phyloP scores from a whole-genome alignment of 1,140 invertebrate species.

The Drosophila kurseongensis region DNA sequence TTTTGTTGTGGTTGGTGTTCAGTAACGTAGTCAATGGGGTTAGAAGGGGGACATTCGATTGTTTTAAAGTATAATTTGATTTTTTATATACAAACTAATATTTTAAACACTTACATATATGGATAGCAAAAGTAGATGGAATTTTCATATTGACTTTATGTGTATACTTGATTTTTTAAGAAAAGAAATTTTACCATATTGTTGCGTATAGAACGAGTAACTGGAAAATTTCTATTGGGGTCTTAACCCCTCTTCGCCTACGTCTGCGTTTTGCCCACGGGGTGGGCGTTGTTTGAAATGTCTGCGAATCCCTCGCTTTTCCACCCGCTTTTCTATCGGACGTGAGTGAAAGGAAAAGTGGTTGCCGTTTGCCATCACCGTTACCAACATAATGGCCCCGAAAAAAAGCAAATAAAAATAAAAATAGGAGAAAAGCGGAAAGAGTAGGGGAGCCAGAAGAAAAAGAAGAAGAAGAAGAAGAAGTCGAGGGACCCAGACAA shows the following conservation, averaged over 20 bases:
- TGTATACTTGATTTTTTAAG: too few relatives aligned
- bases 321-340: background rate
- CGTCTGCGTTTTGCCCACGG: constrained; percentile 12
- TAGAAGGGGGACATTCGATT: background rate
- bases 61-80: too few relatives aligned
- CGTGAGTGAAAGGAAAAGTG: constrained; percentile 54
- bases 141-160: too few relatives aligned
- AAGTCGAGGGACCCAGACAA: constrained; percentile 30
- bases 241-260: background rate
- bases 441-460: background rate
- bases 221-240: too few relatives aligned
- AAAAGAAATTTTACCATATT: too few relatives aligned
- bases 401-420: constrained; percentile 8
- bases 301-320: constrained; percentile 23
- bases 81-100: too few relatives aligned
- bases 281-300: constrained; percentile 27
- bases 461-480: background rate
- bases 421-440: constrained; percentile 11
- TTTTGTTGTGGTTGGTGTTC: constrained; percentile 2
- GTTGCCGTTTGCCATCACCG: constrained; percentile 24
- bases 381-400: constrained; percentile 15
- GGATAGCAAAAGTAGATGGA: too few relatives aligned
- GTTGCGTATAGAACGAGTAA: too few relatives aligned
- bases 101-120: too few relatives aligned
- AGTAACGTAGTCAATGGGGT: background rate